Base-by-base conservation (phyloP, 1,140 invertebrate genomes). In the Papilio aristodemus region DNA sequence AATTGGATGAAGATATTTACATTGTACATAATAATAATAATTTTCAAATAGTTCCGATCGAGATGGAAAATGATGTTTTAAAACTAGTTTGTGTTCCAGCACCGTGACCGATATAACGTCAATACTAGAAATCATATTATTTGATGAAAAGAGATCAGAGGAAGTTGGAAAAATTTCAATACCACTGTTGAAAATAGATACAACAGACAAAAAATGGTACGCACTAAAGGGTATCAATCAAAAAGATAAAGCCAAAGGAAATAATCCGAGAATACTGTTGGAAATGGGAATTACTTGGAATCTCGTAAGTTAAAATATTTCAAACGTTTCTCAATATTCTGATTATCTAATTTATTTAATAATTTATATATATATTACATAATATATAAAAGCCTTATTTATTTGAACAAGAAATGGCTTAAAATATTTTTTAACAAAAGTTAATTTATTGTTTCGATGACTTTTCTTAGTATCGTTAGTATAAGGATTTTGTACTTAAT, bases 1-100 rank as follows among this genome's bases (percentile, higher is more conserved):
- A 96, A 95, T 71, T 99, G 98, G 98, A 97, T 98, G 87, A 99
- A 99, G 92, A 96, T 98, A 71, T 99, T 99, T 86, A 97, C 95
- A 19, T 98, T 99, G 97, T 98, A 92, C 95, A 41, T 19, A 38
- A 2, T 19, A 64, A 71, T 67, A 32, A 58, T 36, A 14, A 37
- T 27, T 27, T 57, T 14, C 41, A 4, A 50, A 14, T 2, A 6
- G 6, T 36, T 17, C 6, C 8, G 14, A 7, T 4, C 22, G 0
- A 4, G 8, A 14, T 32, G 13, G 25, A 58, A 11, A 50, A 1
- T 50, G 0, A 0, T 69, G 7, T 11, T 66, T 58, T 72, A 32
- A n/a, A n/a, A 13, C 13, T 43, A 14, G 14, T 22, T 50, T 22
- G 4, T 62, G 60, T 89, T 93, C 59, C 85, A 98, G 97, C 84